Percentiles rank a stretch among this genome's conserved stretches.
Evolutionary conservation across 37 sponge, comb jelly and placozoan species (phyloP).

Genomic region (Halichondria panicea): DNA sequence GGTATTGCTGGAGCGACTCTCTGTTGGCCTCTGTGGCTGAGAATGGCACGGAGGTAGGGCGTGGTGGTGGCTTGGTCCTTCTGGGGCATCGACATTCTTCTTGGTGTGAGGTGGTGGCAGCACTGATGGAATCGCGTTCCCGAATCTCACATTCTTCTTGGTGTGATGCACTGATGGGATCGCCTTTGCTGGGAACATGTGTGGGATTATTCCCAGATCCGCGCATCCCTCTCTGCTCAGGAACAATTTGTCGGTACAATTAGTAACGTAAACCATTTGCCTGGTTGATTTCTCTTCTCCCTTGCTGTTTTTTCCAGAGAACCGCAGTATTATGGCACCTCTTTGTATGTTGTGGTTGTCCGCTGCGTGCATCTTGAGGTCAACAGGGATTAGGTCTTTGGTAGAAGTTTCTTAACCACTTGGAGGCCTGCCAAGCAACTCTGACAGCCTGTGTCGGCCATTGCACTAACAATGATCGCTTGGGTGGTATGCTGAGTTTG

Average conservation of each 20-base stretch:
- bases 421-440: conserved; percentile 32
- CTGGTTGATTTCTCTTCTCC: conserved; percentile 29
- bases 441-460: conserved; percentile 39
- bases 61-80: conserved; percentile 27
- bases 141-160: no score
- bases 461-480: conserved; percentile 29
- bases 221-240: conserved; percentile 13
- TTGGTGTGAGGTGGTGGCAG: conserved; percentile 7
- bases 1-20: conserved; percentile 22
- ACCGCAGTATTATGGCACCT: conserved; percentile 33
- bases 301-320: conserved; percentile 29
- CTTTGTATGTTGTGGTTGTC: conserved; percentile 31
- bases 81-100: conserved; percentile 8
- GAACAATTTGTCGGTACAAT: conserved; percentile 23
- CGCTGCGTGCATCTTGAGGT: conserved; percentile 39
- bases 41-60: conserved; percentile 23
- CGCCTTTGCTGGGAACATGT: conserved; percentile 3
- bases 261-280: conserved; percentile 40
- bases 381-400: conserved; percentile 34
- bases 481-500: conserved; percentile 12
- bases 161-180: no score
- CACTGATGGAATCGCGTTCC: background rate
- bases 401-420: conserved; percentile 23
- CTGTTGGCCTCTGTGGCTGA: conserved; percentile 28
- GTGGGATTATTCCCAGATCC: conserved; percentile 7